A percentile compares a stretch with the other conserved stretches of the same genome.
Evolutionary conservation across 2,797 vertebrate species (phyloP).

Genomic region (Xenentodon cancila): DNA sequence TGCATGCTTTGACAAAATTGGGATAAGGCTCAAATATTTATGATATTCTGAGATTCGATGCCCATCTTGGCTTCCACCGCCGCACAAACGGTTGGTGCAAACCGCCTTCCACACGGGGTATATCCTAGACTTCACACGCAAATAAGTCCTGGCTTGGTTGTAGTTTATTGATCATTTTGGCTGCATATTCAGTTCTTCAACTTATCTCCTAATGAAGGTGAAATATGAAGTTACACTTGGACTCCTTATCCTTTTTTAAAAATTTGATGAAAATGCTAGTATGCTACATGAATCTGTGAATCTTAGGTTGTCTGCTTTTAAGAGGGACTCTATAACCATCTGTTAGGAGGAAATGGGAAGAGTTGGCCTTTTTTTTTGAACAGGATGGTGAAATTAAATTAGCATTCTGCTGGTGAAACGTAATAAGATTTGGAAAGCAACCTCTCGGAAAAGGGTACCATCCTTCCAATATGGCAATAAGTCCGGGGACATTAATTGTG

Average conservation of each 20-base stretch:
- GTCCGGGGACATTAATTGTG: slow-evolving; percentile 16
- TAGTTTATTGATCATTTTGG: not conserved
- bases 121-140: not conserved
- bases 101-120: not conserved
- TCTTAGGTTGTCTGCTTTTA: not conserved
- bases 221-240: not conserved
- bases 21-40: slow-evolving; percentile 25
- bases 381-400: slow-evolving; percentile 36
- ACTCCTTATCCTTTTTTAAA: not conserved
- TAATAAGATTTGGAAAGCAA: slow-evolving; percentile 49
- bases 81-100: slow-evolving; percentile 5
- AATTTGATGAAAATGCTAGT: slow-evolving; percentile 2
- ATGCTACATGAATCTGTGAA: not conserved
- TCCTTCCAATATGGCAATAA: slow-evolving; percentile 18
- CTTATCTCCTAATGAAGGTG: too few relatives aligned
- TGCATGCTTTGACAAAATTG: slow-evolving; percentile 15
- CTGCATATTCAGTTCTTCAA: not conserved
- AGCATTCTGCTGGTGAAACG: slow-evolving; percentile 29
- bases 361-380: slow-evolving; percentile 19
- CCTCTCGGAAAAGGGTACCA: slow-evolving; percentile 15
- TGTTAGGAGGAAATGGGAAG: not conserved
- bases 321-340: not conserved
- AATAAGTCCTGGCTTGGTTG: too few relatives aligned
- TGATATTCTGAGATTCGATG: too few relatives aligned
- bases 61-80: not conserved